Percentiles rank a stretch among this genome's conserved stretches.
Evolutionary conservation across 2,888 invertebrate genomes (phyloP).

Genomic region (Caenorhabditis sp.): DNA sequence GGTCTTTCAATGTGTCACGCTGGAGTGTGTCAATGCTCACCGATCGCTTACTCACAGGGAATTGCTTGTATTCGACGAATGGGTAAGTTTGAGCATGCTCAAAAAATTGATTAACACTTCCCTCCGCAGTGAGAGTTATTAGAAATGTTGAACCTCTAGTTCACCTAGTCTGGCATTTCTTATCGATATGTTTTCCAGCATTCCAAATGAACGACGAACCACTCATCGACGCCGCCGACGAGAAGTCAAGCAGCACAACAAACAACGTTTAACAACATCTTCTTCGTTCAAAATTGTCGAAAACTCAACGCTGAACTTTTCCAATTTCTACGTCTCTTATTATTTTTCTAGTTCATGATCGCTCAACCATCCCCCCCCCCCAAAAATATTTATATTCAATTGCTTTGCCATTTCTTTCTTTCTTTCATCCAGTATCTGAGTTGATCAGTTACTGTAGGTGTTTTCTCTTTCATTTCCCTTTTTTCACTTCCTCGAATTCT

Average conservation of each 20-base stretch:
- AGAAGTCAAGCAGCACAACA: constrained; percentile 26
- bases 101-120: neutral
- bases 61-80: constrained; percentile 57
- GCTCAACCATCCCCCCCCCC: neutral
- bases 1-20: constrained; percentile 60
- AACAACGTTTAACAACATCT: constrained; percentile 8
- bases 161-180: too few species aligned
- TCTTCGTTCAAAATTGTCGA: constrained; percentile 8
- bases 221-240: constrained; percentile 37
- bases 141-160: neutral
- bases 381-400: neutral
- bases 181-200: too few species aligned
- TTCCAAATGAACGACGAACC: constrained; percentile 50
- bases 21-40: constrained; percentile 58
- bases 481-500: neutral
- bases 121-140: neutral
- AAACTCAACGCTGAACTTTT: constrained; percentile 5
- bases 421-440: constrained; percentile 4
- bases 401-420: constrained; percentile 8
- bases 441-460: neutral
- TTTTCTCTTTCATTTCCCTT: neutral
- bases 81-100: constrained; percentile 23
- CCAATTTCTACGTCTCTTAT: constrained; percentile 15
- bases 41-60: constrained; percentile 58
- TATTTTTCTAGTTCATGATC: constrained; percentile 29